Conservation (phyloP, 2,113 vertebrate genomes). For the Synodontis membranacea region DNA sequence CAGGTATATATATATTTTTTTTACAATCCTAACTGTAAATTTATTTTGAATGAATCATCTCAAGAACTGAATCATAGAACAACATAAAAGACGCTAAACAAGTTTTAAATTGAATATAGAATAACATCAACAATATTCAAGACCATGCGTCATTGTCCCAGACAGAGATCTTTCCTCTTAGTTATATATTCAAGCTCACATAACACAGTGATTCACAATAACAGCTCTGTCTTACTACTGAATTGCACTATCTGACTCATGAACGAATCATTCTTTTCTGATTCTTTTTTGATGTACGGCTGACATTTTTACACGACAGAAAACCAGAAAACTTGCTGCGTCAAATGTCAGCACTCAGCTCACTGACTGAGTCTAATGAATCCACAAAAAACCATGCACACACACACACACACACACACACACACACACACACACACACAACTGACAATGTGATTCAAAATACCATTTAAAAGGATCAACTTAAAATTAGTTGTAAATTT, state of each 20-base stretch:
- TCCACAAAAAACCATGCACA: background rate
- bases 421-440: too few species aligned
- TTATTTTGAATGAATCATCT: background rate
- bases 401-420: too few species aligned
- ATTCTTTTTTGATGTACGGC: background rate
- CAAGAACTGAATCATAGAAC: background rate
- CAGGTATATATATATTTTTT: background rate
- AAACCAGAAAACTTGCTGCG: background rate
- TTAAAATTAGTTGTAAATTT: too few species aligned
- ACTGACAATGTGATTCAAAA: background rate
- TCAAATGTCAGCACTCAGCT: background rate
- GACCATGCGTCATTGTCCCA: background rate
- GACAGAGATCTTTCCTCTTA: too few species aligned
- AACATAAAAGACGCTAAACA: too few species aligned
- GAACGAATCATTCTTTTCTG: background rate
- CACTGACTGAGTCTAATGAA: background rate
- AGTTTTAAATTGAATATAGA: background rate
- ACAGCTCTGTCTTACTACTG: background rate
- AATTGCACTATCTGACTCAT: background rate
- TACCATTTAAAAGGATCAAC: background rate
- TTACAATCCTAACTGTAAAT: background rate
- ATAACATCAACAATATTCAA: background rate
- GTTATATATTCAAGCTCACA: background rate
- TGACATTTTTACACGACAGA: background rate
- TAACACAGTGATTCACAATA: background rate